Percentiles rank a stretch among this genome's conserved stretches.
These are phyloP conservation scores for Sminthurinus aureus DNA, from an alignment of 2,888 invertebrate species.

Conservation along the genomic window DNA sequence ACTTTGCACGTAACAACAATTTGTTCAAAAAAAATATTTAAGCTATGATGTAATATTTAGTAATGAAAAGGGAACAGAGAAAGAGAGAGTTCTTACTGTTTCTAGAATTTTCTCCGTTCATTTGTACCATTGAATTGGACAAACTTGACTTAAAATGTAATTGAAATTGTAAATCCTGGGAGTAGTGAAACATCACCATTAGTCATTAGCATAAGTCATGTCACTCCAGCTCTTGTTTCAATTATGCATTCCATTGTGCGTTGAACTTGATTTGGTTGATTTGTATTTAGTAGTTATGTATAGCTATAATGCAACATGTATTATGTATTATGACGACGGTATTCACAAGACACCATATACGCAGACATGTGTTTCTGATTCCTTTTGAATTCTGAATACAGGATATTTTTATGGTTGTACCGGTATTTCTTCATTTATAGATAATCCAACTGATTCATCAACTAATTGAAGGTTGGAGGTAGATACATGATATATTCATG, in stretches of 20 bases:
- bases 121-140: conserved; percentile 46
- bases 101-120: conserved; percentile 42
- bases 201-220: neutral
- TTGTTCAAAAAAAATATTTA: too few relatives aligned
- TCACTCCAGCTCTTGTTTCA: neutral
- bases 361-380: too few relatives aligned
- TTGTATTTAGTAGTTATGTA: neutral
- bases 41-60: neutral
- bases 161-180: neutral
- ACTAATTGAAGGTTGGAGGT: too few relatives aligned
- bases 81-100: conserved; percentile 40
- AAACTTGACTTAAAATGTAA: conserved; percentile 7
- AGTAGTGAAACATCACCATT: neutral
- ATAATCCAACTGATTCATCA: too few relatives aligned
- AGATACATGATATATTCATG: too few relatives aligned
- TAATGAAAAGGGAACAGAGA: neutral
- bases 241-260: neutral
- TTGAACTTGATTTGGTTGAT: neutral
- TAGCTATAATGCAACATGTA: neutral
- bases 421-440: too few relatives aligned
- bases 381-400: too few relatives aligned
- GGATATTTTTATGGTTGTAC: too few relatives aligned
- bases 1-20: too few relatives aligned
- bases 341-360: neutral
- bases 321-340: neutral